These are phyloP conservation scores for Gambusia holbrooki DNA, from an alignment of 2,113 vertebrate genomes.

Conservation along the genomic window DNA sequence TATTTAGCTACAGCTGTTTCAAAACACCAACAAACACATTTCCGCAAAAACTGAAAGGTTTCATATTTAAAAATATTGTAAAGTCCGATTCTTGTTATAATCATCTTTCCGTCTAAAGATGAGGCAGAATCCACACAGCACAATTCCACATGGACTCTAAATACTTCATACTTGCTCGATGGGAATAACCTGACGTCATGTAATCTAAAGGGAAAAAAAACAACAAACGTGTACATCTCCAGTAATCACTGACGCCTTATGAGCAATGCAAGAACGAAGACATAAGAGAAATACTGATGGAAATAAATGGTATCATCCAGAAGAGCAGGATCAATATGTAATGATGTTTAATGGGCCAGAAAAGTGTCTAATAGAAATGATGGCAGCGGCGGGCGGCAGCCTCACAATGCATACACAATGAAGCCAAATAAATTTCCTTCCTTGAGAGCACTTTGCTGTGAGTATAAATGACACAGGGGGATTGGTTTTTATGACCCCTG, in stretches of 20 bases:
- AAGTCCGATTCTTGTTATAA: neutral
- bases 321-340: slow-evolving; percentile 72
- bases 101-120: no score
- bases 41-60: neutral
- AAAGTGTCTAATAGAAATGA: slow-evolving; percentile 74
- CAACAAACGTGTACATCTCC: slow-evolving; percentile 25
- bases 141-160: neutral
- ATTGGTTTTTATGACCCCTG: slow-evolving; percentile 63
- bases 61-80: neutral
- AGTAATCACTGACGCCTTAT: slow-evolving; percentile 39
- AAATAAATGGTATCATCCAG: slow-evolving; percentile 61
- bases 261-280: slow-evolving; percentile 54
- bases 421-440: slow-evolving; percentile 67
- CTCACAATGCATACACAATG: slow-evolving; percentile 66
- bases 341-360: slow-evolving; percentile 76
- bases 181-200: neutral
- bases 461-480: slow-evolving; percentile 65
- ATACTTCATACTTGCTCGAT: neutral
- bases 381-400: slow-evolving; percentile 56
- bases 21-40: no score
- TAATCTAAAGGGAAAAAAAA: neutral
- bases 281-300: slow-evolving; percentile 51
- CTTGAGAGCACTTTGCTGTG: slow-evolving; percentile 64
- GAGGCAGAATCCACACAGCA: neutral
- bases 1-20: no score